Evolutionary conservation across 2,113 vertebrate genomes (phyloP), one percentile per base, ranked within the genome.

Genomic region (Nyctereutes procyonoides): DNA sequence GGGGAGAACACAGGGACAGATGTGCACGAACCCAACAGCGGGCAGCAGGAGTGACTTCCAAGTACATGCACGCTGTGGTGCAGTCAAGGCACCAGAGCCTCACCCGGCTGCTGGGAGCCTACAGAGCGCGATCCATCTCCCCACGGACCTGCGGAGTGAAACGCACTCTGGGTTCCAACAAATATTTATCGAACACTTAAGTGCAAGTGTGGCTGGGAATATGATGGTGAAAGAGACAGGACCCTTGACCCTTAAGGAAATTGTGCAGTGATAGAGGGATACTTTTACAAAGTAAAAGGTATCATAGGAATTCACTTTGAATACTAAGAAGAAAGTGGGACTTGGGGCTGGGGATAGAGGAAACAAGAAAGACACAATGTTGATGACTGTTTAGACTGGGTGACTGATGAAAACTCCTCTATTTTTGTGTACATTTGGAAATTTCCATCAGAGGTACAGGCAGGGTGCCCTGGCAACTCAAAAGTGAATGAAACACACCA

Each of bases 151-250:
- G 12, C 15, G 74, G 88, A 95, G 90, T 51, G 90, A 97, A 90
- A 91, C 30, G 35, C 51, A 24, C 88, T 88, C 69, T 67, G 17
- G 5, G 28, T 82, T 93, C 77, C 81, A 76, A 81, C 88, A 96
- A 96, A 60, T 93, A 90, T 92, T 95, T 90, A 97, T 13, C 30
- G 55, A 96, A 62, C 80, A 88, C 96, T 98, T 35, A 35, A 30
- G 55, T 38, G 71, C 76, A 28, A 93, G 82, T 67, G 17, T 38
- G 38, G 73, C 90, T 71, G 76, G 90, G 80, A 95, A 84, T 2
- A 51, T 0, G 12, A 60, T 69, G 58, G 85, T 26, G 91, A 87
- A 96, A 87, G 69, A 81, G 83, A 65, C 1, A 3, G 26, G 73
- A 90, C 87, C 84, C 93, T 62, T 87, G 83, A 92, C 80, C 87